Conservation (phyloP, 2,797 vertebrate species). For the Betta splendens region DNA sequence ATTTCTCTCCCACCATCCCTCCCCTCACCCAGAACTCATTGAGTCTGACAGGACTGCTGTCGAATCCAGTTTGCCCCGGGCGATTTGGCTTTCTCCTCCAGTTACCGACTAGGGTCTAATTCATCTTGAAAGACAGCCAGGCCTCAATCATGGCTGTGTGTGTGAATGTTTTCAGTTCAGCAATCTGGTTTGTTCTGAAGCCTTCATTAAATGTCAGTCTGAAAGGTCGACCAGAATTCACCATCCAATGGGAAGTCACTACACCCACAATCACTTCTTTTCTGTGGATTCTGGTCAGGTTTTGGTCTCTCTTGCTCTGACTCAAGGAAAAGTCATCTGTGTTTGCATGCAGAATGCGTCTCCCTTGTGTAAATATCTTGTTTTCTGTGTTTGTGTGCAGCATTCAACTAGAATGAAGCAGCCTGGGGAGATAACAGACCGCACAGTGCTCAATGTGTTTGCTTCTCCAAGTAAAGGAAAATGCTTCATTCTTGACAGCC, state of each 20-base stretch:
- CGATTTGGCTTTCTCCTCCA: slow-evolving; percentile 59
- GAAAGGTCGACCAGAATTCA: slow-evolving; percentile 57
- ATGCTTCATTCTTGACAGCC: slow-evolving; percentile 85
- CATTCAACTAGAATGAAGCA: slow-evolving; percentile 65
- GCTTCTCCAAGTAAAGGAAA: slow-evolving; percentile 69
- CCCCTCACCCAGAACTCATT: slow-evolving; percentile 47
- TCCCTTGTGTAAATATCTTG: not conserved
- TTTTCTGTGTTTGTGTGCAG: slow-evolving; percentile 66
- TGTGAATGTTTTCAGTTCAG: slow-evolving; percentile 27
- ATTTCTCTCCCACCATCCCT: slow-evolving; percentile 17
- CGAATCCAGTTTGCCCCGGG: slow-evolving; percentile 61
- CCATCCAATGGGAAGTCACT: slow-evolving; percentile 49
- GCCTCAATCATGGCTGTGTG: slow-evolving; percentile 35
- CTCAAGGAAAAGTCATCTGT: not conserved
- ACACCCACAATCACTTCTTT: slow-evolving; percentile 29
- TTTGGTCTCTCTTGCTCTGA: not conserved
- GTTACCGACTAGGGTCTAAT: slow-evolving; percentile 59
- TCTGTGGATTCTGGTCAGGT: slow-evolving; percentile 3
- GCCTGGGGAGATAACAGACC: slow-evolving; percentile 83
- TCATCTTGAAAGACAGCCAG: slow-evolving; percentile 67
- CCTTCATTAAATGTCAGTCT: slow-evolving; percentile 71
- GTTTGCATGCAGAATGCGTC: not conserved
- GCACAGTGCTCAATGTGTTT: slow-evolving; percentile 87
- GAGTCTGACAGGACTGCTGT: slow-evolving; percentile 65
- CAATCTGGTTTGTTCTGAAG: slow-evolving; percentile 50